A percentile compares a stretch with the other conserved stretches of the same genome.
Conservation (phyloP, 2,888 invertebrate species). For the Neuroscelio doddi region DNA sequence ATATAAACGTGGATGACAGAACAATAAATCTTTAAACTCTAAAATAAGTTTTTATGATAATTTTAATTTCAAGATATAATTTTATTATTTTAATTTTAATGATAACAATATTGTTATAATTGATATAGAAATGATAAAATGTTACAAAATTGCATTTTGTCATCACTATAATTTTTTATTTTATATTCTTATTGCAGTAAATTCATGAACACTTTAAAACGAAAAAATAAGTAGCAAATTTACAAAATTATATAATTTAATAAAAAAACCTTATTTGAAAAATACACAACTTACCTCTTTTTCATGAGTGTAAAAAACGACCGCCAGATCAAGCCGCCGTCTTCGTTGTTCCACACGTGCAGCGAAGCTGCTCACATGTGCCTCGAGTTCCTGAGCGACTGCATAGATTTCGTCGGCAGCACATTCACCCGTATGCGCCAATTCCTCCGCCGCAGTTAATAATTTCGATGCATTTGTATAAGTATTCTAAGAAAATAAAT, state of each 20-base stretch:
- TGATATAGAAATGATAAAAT: too few species aligned
- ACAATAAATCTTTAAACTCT: too few species aligned
- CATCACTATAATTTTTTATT: too few species aligned
- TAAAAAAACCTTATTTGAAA: background rate
- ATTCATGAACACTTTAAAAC: too few species aligned
- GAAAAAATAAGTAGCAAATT: too few species aligned
- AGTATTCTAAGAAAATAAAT: slow-evolving; percentile 81
- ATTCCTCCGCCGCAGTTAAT: slow-evolving; percentile 94
- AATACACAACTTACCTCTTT: slow-evolving; percentile 80
- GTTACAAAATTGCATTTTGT: background rate
- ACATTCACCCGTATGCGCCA: slow-evolving; percentile 96
- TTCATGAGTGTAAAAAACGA: slow-evolving; percentile 95
- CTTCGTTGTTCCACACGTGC: slow-evolving; percentile 93
- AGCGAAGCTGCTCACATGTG: slow-evolving; percentile 95
- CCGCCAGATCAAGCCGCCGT: slow-evolving; percentile 91
- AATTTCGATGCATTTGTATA: slow-evolving; percentile 99
- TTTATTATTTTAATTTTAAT: too few species aligned
- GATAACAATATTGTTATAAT: too few species aligned
- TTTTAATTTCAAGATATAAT: too few species aligned
- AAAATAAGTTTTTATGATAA: too few species aligned
- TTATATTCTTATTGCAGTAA: too few species aligned
- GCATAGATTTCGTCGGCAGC: slow-evolving; percentile 96
- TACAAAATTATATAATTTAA: background rate
- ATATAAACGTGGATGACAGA: too few species aligned
- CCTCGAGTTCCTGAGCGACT: slow-evolving; percentile 94